Percentiles rank a stretch among this genome's conserved stretches.
Conservation (phyloP, 2,113 vertebrate genomes). For the Morphnarchus princeps region DNA sequence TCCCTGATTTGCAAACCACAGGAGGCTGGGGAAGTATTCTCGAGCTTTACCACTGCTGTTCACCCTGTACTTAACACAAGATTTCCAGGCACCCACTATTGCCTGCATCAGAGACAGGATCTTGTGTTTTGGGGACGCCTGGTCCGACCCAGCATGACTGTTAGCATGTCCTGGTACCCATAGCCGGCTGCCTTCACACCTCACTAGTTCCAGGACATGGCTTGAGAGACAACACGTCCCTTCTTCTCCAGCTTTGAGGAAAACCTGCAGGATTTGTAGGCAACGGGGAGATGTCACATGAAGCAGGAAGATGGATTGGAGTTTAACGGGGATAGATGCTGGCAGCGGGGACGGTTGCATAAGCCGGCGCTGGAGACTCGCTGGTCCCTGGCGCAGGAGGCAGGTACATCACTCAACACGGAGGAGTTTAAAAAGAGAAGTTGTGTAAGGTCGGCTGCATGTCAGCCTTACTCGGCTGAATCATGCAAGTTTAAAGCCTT, state of each 20-base stretch:
- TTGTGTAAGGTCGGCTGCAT: not conserved
- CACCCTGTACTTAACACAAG: not conserved
- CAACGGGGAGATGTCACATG: accelerated
- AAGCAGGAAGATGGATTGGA: not conserved
- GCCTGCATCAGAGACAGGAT: not conserved
- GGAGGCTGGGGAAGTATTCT: not conserved
- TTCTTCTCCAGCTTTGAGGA: not conserved
- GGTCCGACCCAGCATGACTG: not conserved
- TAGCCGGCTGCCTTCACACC: not conserved
- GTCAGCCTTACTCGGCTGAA: not conserved
- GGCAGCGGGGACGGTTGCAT: not conserved
- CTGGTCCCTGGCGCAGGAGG: not conserved
- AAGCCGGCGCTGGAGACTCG: not conserved
- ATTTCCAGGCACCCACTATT: not conserved
- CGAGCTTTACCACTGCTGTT: not conserved
- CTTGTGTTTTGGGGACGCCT: accelerated
- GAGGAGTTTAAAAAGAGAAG: not conserved
- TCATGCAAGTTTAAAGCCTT: constrained; percentile 33
- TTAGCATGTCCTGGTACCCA: accelerated
- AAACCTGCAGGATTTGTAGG: not conserved
- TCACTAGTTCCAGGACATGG: not conserved
- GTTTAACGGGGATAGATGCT: not conserved
- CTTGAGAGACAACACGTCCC: not conserved
- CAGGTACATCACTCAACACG: not conserved
- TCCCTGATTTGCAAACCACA: not conserved